Conservation (phyloP, 1,140 invertebrate species). For the Conus ventricosus region DNA sequence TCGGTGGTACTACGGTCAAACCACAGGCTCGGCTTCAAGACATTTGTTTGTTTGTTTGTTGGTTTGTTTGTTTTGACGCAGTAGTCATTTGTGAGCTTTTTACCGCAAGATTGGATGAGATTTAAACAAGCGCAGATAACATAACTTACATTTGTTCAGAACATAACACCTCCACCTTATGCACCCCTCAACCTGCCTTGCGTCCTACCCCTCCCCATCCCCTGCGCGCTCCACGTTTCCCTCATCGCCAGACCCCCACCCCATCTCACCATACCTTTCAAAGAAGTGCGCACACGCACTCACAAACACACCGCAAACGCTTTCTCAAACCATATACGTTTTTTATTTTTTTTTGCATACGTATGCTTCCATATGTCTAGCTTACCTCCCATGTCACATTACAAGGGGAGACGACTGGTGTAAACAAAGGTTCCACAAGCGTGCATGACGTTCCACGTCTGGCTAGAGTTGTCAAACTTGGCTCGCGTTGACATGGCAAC, state of each 20-base stretch:
- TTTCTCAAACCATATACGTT: not conserved
- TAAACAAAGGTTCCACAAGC: not conserved
- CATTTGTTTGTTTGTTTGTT: no score
- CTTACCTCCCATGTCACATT: not conserved
- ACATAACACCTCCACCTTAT: not conserved
- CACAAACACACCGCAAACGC: not conserved
- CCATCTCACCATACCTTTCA: no score
- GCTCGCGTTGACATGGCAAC: not conserved
- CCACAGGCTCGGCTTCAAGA: no score
- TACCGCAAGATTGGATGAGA: no score
- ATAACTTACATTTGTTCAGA: no score
- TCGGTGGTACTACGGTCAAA: no score
- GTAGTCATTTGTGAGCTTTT: no score
- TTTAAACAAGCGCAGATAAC: no score
- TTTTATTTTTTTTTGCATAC: no score
- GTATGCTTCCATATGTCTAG: not conserved
- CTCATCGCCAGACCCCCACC: no score
- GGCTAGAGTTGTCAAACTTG: not conserved
- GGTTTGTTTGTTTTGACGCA: no score
- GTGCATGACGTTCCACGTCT: not conserved
- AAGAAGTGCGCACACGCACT: not conserved
- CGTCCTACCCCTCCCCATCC: not conserved
- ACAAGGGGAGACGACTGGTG: not conserved
- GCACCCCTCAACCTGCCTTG: not conserved
- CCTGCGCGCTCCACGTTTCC: not conserved